Evolutionary conservation across 53 echinoderm and acorn worm genomes (phyloP), one percentile per base, ranked within the genome.

Genomic region (Echinarachnius parma): DNA sequence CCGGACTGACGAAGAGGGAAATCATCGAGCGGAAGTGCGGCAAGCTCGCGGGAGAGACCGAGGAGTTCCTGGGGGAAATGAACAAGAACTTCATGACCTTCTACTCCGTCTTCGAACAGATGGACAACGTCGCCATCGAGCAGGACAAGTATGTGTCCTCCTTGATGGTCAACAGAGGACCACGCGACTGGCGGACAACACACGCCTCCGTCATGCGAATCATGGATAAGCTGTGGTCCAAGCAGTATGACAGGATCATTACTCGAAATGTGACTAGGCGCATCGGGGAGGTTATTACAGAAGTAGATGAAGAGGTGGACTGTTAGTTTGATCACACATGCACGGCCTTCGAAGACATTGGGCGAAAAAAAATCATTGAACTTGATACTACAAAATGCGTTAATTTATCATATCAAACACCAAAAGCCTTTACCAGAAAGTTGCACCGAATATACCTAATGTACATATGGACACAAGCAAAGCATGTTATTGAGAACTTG

Each of bases 71-170:
- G 1, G 49, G 48, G 10, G 31, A 47, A 14, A 47, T 66, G 25
- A 66, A 66, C 49, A 46, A 66, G 48, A 66, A 66, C 32, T 66
- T 66, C 66, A 10, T 66, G 66, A 66, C 48, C 48, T 66, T 77
- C 47, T 77, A 45, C 52, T 28, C 13, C 25, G 33, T 77, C 62
- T 11, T 52, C 21, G 33, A 61, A 13, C 23, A 77, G 49, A 53
- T 77, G 77, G 77, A 59, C 59, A 42, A 75, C 3, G 44, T 59
- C 16, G 20, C 48, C 35, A 34, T 24, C 32, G 22, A 47, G 33
- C 48, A 61, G 21, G 48, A 34, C 62, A 30, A 49, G 22, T 31
- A 54, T 48, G 48, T 75, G 14, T 30, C 75, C 20, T 63, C 82
- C 75, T 64, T 82, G 25, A 31, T 82, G 62, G 30, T 28, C 4